phyloP scores from a whole-genome alignment of 2,797 vertebrate genomes.

The Mormyrops boulengeri region DNA sequence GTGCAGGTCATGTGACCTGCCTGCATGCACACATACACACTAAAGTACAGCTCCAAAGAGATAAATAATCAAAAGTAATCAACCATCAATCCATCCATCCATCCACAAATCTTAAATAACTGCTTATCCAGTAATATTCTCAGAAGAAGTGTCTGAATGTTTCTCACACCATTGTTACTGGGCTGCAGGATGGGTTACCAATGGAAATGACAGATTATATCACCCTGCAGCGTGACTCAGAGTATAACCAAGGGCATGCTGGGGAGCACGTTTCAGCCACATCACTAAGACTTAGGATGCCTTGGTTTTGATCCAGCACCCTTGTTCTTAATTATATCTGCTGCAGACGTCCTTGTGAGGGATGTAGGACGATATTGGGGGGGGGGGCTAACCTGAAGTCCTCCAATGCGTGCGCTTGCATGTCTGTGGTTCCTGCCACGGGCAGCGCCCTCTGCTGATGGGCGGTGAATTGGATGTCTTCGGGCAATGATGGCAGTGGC shows the following conservation, averaged over 20 bases:
- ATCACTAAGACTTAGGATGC: background rate
- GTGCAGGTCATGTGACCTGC: background rate
- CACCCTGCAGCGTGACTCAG: background rate
- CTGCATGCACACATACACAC: background rate
- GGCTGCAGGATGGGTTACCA: background rate
- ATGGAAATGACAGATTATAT: background rate
- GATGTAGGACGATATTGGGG: background rate
- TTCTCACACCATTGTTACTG: background rate
- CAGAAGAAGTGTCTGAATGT: background rate
- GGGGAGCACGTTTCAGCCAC: background rate
- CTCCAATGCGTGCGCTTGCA: conserved; percentile 54
- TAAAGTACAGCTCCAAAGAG: background rate
- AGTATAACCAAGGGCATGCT: background rate
- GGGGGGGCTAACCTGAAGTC: conserved; percentile 62
- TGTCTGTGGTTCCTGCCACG: conserved; percentile 63
- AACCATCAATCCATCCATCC: background rate
- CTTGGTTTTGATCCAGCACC: background rate
- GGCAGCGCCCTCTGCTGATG: conserved; percentile 59
- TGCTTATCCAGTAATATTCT: background rate
- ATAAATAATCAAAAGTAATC: background rate
- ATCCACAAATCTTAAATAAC: background rate
- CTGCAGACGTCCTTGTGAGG: background rate
- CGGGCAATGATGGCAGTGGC: conserved; percentile 48
- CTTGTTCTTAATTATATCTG: background rate
- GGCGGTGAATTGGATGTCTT: conserved; percentile 47